Percentiles rank a stretch among this genome's conserved stretches.
Conservation (phyloP, 2,888 invertebrate genomes). For the Macrophya alboannulata region DNA sequence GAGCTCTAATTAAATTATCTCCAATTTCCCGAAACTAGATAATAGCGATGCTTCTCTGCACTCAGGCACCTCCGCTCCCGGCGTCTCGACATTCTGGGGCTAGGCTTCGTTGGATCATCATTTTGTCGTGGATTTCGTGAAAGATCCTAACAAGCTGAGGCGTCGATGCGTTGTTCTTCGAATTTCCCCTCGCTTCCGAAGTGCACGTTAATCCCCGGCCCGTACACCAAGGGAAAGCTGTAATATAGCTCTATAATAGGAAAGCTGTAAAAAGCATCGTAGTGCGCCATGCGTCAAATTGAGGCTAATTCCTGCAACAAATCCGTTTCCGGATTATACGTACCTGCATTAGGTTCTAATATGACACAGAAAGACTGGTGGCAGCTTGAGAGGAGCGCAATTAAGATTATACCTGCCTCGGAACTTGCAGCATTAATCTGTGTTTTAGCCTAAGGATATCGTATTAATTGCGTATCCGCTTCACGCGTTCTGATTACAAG, state of each 20-base stretch:
- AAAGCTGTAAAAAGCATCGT: conserved; percentile 17
- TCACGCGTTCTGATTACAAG: neutral
- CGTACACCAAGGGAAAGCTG: neutral
- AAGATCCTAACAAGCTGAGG: conserved; percentile 45
- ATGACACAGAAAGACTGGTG: conserved; percentile 22
- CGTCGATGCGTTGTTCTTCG: conserved; percentile 20
- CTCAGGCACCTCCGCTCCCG: conserved; percentile 45
- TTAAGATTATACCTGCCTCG: neutral
- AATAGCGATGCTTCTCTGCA: conserved; percentile 55
- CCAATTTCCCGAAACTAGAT: conserved; percentile 58
- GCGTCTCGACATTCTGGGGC: conserved; percentile 1
- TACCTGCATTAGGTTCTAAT: conserved; percentile 18
- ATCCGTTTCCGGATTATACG: neutral
- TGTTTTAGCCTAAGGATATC: neutral
- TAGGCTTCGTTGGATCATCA: conserved; percentile 7
- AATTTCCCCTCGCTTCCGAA: neutral
- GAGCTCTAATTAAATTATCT: conserved; percentile 57
- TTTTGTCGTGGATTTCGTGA: conserved; percentile 24
- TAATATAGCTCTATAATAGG: neutral
- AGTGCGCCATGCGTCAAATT: conserved; percentile 19
- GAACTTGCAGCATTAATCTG: conserved; percentile 20
- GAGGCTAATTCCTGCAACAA: conserved; percentile 21
- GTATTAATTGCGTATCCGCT: neutral
- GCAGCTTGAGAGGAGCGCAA: neutral
- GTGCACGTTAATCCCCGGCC: neutral